phyloP scores from a whole-genome alignment of 2,888 invertebrate species.

The Tholera decimalis region DNA sequence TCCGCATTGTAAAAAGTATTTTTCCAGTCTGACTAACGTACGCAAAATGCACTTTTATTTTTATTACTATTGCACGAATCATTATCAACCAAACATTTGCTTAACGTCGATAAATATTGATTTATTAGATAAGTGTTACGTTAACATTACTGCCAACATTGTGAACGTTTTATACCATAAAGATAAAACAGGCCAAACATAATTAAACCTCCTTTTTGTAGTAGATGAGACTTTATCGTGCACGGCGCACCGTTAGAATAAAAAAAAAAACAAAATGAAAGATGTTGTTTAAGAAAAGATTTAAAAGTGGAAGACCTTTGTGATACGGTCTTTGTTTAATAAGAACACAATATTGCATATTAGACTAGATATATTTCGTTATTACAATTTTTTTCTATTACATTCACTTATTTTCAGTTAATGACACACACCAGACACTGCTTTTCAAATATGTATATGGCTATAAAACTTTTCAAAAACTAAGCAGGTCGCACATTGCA shows the following conservation, averaged over 20 bases:
- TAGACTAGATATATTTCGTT: too few species aligned
- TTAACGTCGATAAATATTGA: slow-evolving; percentile 53
- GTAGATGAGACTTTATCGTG: not conserved
- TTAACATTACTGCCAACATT: slow-evolving; percentile 16
- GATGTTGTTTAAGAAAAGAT: not conserved
- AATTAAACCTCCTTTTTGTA: not conserved
- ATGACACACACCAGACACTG: too few species aligned
- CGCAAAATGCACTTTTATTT: not conserved
- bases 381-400: too few species aligned
- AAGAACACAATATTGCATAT: too few species aligned
- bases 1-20: too few species aligned
- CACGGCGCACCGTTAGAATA: not conserved
- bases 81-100: slow-evolving; percentile 38
- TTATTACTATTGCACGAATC: slow-evolving; percentile 5
- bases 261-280: not conserved
- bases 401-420: too few species aligned
- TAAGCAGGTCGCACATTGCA: too few species aligned
- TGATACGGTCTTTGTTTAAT: too few species aligned
- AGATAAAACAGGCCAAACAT: slow-evolving; percentile 36
- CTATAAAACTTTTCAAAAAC: too few species aligned
- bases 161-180: slow-evolving; percentile 30
- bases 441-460: too few species aligned
- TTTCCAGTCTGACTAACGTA: not conserved
- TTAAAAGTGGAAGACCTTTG: not conserved
- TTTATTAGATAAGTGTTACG: slow-evolving; percentile 44